These are phyloP conservation scores for Percopsis omiscomaycus DNA, from an alignment of 2,797 vertebrate genomes.

Conservation along the genomic window DNA sequence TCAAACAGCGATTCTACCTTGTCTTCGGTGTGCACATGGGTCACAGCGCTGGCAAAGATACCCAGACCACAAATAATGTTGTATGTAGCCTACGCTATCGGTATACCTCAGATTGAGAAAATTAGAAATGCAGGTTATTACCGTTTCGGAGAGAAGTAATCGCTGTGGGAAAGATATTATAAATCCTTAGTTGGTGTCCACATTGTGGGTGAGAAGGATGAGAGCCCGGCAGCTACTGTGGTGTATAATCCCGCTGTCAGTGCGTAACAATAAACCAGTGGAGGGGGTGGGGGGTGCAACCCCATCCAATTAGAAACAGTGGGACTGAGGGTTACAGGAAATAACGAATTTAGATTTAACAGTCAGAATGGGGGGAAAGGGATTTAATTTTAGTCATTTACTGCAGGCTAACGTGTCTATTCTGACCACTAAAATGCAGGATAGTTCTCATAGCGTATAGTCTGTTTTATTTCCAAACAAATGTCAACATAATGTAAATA, in stretches of 20 bases:
- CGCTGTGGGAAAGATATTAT: constrained; percentile 28
- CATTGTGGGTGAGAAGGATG: constrained; percentile 55
- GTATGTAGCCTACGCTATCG: background rate
- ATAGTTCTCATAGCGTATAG: too few species aligned
- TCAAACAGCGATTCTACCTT: constrained; percentile 1
- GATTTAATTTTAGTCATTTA: too few species aligned
- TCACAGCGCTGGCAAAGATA: background rate
- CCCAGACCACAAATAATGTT: background rate
- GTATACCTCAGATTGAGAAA: background rate
- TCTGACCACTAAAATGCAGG: too few species aligned
- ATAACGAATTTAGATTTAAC: constrained; percentile 17
- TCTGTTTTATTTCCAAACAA: too few species aligned
- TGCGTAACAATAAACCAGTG: constrained; percentile 57
- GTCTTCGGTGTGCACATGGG: constrained; percentile 19
- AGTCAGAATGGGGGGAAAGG: background rate
- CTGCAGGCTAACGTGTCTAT: background rate
- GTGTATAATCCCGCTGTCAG: constrained; percentile 64
- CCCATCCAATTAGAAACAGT: constrained; percentile 60
- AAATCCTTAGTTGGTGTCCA: constrained; percentile 62
- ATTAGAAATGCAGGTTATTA: background rate
- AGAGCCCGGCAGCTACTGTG: constrained; percentile 45
- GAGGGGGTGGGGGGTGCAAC: constrained; percentile 6
- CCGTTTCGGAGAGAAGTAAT: constrained; percentile 24
- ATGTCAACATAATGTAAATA: too few species aligned
- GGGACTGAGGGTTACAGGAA: constrained; percentile 50